Percentiles rank a stretch among this genome's conserved stretches.
Evolutionary conservation across 2,888 invertebrate species (phyloP).

Genomic region (Trissonchulus latispiculum): DNA sequence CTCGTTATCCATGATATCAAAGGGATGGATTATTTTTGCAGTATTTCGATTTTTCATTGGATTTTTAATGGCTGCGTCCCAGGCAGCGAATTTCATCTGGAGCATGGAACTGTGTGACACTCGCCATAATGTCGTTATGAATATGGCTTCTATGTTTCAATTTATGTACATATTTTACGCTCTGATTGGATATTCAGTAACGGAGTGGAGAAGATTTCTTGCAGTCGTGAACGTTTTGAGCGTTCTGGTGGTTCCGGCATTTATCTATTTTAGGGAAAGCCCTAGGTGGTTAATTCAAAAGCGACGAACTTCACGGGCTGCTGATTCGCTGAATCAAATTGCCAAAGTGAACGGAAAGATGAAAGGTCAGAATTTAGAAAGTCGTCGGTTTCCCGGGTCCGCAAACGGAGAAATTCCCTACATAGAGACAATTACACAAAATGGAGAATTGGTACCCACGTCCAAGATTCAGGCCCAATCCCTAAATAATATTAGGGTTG

Average conservation of each 20-base stretch:
- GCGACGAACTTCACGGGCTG: background rate
- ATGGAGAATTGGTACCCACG: background rate
- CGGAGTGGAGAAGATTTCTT: slow-evolving; percentile 7
- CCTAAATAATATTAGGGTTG: background rate
- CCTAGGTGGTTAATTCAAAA: slow-evolving; percentile 22
- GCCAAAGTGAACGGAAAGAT: background rate
- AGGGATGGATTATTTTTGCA: slow-evolving; percentile 3
- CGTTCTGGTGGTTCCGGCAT: background rate
- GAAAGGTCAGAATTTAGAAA: no score
- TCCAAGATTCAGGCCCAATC: background rate
- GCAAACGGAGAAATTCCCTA: background rate
- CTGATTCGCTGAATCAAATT: background rate
- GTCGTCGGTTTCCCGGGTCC: background rate
- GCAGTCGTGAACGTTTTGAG: background rate
- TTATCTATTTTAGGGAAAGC: slow-evolving; percentile 6
- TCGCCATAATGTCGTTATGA: slow-evolving; percentile 15
- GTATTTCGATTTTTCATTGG: slow-evolving; percentile 6
- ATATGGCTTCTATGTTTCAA: slow-evolving; percentile 14
- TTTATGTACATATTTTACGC: slow-evolving; percentile 19
- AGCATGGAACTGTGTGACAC: slow-evolving; percentile 18
- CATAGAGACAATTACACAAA: background rate
- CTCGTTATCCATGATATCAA: background rate
- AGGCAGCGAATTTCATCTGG: slow-evolving; percentile 16
- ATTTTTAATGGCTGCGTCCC: background rate
- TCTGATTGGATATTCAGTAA: background rate